Evolutionary conservation across 2,113 vertebrate genomes (phyloP).

Genomic region (Pithys albifrons): DNA sequence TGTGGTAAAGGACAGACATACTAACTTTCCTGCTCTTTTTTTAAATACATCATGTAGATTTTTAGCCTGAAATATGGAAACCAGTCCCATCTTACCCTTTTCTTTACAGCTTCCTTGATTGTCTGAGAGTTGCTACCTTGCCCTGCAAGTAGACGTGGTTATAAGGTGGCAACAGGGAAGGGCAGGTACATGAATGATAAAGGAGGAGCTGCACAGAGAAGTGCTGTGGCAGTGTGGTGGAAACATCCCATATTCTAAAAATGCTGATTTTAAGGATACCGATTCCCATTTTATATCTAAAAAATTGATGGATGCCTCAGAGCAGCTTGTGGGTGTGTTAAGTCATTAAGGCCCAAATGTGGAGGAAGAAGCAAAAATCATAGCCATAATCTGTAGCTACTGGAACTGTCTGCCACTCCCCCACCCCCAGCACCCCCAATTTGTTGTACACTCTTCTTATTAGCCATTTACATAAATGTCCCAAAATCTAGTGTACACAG

Average conservation of each 20-base stretch:
- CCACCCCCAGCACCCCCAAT: fast-evolving
- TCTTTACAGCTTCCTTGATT: neutral
- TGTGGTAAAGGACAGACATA: neutral
- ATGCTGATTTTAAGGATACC: neutral
- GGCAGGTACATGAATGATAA: neutral
- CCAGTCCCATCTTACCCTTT: neutral
- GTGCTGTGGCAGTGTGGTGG: neutral
- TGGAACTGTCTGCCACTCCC: neutral
- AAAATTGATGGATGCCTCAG: neutral
- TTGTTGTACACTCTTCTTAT: neutral
- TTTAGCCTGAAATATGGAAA: neutral
- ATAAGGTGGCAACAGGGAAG: neutral
- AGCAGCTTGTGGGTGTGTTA: neutral
- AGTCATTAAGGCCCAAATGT: neutral
- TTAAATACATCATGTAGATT: neutral
- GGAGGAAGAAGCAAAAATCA: neutral
- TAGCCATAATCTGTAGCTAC: neutral
- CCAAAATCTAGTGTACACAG: neutral
- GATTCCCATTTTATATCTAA: neutral
- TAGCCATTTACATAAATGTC: neutral
- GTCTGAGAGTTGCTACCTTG: neutral
- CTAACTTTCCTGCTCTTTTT: neutral
- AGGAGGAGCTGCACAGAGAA: neutral
- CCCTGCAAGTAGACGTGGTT: neutral
- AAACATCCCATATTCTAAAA: neutral